phyloP scores from a whole-genome alignment of 1,140 invertebrate species.

The Drosophila hydei region DNA sequence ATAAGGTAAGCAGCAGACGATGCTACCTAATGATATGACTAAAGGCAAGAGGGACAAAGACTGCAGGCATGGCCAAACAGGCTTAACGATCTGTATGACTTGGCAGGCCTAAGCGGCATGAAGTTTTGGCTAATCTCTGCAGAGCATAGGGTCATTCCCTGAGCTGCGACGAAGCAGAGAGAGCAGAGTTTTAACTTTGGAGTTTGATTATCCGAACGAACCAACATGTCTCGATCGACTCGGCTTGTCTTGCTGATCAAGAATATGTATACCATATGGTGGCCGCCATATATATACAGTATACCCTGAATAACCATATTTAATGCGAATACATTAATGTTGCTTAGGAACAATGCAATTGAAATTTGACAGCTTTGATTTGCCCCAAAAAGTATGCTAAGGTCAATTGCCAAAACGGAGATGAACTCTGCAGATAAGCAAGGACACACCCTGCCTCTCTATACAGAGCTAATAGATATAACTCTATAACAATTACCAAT shows the following conservation, averaged over 20 bases:
- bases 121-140: no score
- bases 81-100: constrained; percentile 52
- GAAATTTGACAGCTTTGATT: not conserved
- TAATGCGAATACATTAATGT: no score
- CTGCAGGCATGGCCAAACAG: constrained; percentile 18
- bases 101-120: constrained; percentile 43
- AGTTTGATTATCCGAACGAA: no score
- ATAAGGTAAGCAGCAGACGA: constrained; percentile 47
- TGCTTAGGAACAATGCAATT: not conserved
- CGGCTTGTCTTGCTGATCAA: no score
- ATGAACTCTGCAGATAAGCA: not conserved
- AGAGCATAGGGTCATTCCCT: no score
- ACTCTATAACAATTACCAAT: not conserved
- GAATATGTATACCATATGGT: no score
- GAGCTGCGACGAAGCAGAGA: no score
- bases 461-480: no score
- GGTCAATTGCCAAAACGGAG: not conserved
- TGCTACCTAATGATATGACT: constrained; percentile 56
- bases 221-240: no score
- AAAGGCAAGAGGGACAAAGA: not conserved
- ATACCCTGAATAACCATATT: no score
- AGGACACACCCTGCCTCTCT: not conserved
- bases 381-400: constrained; percentile 71
- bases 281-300: no score
- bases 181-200: no score